These are phyloP conservation scores for Zapus hudsonius DNA, from an alignment of 2,113 vertebrate species.

Conservation along the genomic window DNA sequence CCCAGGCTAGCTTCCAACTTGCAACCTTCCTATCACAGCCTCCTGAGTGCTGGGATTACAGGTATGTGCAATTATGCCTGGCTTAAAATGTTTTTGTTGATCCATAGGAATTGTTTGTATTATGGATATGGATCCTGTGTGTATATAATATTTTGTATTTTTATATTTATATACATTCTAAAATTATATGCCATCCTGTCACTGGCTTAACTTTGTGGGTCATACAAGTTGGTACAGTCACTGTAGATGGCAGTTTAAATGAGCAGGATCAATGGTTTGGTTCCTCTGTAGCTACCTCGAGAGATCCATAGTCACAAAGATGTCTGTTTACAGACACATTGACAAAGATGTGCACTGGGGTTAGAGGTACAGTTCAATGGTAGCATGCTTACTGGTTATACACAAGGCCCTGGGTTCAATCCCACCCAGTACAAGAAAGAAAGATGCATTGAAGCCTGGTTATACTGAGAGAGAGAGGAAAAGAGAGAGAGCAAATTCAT, in stretches of 20 bases:
- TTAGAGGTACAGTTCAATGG: neutral
- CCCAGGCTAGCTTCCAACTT: neutral
- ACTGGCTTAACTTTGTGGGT: neutral
- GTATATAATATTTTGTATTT: neutral
- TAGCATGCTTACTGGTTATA: neutral
- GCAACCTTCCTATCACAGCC: neutral
- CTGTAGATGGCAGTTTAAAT: neutral
- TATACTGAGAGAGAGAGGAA: neutral
- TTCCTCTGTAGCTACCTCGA: neutral
- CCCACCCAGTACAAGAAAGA: neutral
- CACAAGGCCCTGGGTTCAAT: neutral
- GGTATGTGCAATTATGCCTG: too few relatives aligned
- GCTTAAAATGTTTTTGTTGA: neutral
- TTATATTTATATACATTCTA: neutral
- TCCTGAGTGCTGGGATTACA: too few relatives aligned
- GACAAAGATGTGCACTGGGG: neutral
- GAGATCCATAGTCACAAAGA: neutral
- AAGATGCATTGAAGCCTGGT: neutral
- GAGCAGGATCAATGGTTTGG: neutral
- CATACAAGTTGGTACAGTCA: neutral
- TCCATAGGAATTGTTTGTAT: neutral
- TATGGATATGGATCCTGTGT: neutral
- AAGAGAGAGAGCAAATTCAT: rapidly evolving
- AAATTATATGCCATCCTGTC: neutral
- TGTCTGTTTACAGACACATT: neutral